Conservation (phyloP, 2,113 vertebrate species). For the Thunnus thynnus region DNA sequence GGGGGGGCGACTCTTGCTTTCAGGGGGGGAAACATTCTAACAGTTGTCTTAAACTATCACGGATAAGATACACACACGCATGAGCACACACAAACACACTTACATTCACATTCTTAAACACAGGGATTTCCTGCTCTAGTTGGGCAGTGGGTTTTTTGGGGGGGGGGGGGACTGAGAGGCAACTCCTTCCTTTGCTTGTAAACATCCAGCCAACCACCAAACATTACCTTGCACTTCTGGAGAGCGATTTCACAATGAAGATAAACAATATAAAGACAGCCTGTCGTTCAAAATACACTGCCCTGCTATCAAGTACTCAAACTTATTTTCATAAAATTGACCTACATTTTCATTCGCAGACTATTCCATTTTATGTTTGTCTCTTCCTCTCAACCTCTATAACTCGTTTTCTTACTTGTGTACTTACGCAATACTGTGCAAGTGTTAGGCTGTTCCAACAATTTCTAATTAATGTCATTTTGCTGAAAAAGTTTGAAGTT, state of each 20-base stretch:
- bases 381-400: too few species aligned
- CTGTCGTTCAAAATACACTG: slow-evolving; percentile 48
- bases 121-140: slow-evolving; percentile 47
- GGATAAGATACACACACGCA: slow-evolving; percentile 19
- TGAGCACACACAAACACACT: not conserved
- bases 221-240: slow-evolving; percentile 61
- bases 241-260: slow-evolving; percentile 40
- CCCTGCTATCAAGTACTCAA: slow-evolving; percentile 32
- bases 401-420: too few species aligned
- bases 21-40: slow-evolving; percentile 33
- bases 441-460: too few species aligned
- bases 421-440: too few species aligned
- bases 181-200: slow-evolving; percentile 61
- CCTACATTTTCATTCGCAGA: slow-evolving; percentile 28
- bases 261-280: slow-evolving; percentile 60
- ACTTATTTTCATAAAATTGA: slow-evolving; percentile 39
- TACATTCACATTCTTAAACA: slow-evolving; percentile 12
- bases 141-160: slow-evolving; percentile 29
- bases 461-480: too few species aligned
- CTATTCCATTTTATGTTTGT: too few species aligned
- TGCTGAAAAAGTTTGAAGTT: too few species aligned
- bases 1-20: not conserved
- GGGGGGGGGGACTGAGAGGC: slow-evolving; percentile 36
- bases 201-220: slow-evolving; percentile 65
- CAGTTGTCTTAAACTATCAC: slow-evolving; percentile 48